These are phyloP conservation scores for Melanerpes aurifrons DNA, from an alignment of 2,113 vertebrate species.

Conservation along the genomic window DNA sequence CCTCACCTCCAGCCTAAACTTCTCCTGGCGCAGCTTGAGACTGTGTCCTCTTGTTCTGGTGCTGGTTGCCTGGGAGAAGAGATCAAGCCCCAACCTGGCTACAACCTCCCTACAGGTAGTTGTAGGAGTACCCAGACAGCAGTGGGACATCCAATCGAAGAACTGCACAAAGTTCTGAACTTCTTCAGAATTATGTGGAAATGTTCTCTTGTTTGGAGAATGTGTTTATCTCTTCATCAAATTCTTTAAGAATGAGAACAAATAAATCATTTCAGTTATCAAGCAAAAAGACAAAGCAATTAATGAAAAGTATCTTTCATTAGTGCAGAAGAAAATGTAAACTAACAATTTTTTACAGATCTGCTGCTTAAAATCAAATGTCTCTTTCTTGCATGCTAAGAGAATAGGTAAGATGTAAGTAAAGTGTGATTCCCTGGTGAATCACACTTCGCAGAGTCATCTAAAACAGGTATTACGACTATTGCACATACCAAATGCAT, in stretches of 20 bases:
- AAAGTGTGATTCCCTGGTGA: background rate
- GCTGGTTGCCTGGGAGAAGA: no score
- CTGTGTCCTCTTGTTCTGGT: no score
- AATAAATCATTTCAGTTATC: background rate
- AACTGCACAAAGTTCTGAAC: background rate
- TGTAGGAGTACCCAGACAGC: no score
- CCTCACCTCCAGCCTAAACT: no score
- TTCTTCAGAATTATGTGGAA: background rate
- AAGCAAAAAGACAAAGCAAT: background rate
- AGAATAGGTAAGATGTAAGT: background rate
- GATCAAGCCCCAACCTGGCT: no score
- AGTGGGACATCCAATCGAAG: background rate
- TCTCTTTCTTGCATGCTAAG: background rate
- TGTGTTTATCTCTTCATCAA: background rate
- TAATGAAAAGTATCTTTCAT: background rate
- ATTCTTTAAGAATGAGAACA: background rate
- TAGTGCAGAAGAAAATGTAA: background rate
- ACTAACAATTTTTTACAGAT: background rate
- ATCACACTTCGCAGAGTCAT: background rate
- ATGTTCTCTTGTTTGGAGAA: background rate
- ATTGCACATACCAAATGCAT: background rate
- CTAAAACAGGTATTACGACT: background rate
- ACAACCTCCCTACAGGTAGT: no score
- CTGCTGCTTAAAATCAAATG: background rate
- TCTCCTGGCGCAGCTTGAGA: no score